Conservation (phyloP, 2,888 invertebrate genomes). For the Trachelus tabidus region DNA sequence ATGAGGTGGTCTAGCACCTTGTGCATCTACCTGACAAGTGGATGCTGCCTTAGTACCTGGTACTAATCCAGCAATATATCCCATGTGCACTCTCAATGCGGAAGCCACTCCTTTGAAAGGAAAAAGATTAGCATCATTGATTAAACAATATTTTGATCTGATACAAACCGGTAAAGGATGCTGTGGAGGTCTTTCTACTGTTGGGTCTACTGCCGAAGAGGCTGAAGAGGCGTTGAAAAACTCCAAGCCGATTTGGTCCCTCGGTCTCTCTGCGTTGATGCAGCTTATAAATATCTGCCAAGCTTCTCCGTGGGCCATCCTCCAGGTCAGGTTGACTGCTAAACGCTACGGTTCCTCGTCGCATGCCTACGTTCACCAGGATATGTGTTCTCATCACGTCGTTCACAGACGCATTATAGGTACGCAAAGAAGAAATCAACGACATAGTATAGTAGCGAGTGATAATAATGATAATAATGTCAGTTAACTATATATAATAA, state of each 20-base stretch:
- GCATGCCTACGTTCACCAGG: slow-evolving; percentile 48
- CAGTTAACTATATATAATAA: too few relatives aligned
- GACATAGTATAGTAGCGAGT: too few relatives aligned
- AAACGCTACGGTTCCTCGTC: slow-evolving; percentile 64
- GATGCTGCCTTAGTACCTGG: slow-evolving; percentile 71
- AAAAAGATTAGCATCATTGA: neutral
- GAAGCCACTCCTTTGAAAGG: slow-evolving; percentile 71
- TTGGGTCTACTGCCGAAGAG: slow-evolving; percentile 75
- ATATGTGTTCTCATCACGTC: too few relatives aligned
- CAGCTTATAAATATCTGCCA: slow-evolving; percentile 60
- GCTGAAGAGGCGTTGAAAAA: slow-evolving; percentile 61
- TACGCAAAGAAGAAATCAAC: too few relatives aligned
- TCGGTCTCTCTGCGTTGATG: slow-evolving; percentile 59
- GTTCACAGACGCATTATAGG: too few relatives aligned
- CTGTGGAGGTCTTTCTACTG: slow-evolving; percentile 76
- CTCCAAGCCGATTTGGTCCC: slow-evolving; percentile 58
- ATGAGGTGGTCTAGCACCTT: slow-evolving; percentile 52
- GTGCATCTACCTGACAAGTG: slow-evolving; percentile 57
- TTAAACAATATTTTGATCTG: slow-evolving; percentile 11
- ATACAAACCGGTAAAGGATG: slow-evolving; percentile 68
- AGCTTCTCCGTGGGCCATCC: slow-evolving; percentile 53
- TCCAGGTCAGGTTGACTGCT: slow-evolving; percentile 62
- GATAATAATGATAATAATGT: too few relatives aligned
- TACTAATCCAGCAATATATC: slow-evolving; percentile 77
- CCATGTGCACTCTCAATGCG: slow-evolving; percentile 79